phyloP scores from a whole-genome alignment of 2,888 invertebrate genomes.

The Eupithecia inturbata region DNA sequence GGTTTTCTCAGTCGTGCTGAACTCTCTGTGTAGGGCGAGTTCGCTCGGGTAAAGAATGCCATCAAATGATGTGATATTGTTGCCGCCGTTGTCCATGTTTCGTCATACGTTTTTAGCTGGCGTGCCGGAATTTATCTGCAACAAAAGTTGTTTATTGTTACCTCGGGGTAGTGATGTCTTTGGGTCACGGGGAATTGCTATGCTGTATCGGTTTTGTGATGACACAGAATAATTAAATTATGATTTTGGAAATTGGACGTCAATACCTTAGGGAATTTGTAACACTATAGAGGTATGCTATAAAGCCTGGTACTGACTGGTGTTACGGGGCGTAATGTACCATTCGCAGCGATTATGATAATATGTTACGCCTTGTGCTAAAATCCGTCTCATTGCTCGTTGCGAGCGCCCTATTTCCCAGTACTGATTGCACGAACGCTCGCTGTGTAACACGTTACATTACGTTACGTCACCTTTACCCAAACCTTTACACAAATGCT shows the following conservation, averaged over 20 bases:
- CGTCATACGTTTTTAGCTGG: slow-evolving; percentile 67
- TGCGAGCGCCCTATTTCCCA: too few species aligned
- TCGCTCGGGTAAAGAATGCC: slow-evolving; percentile 58
- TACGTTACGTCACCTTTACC: too few species aligned
- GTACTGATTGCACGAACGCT: too few species aligned
- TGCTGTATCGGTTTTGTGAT: background rate
- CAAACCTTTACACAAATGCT: too few species aligned
- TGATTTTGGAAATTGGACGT: background rate
- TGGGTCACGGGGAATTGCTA: background rate
- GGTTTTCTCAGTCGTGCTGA: slow-evolving; percentile 51
- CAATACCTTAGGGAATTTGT: background rate
- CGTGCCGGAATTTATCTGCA: slow-evolving; percentile 58
- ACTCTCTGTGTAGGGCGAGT: slow-evolving; percentile 57
- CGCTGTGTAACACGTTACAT: too few species aligned
- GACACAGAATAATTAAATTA: background rate
- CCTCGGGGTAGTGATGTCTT: background rate
- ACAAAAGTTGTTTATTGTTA: slow-evolving; percentile 50
- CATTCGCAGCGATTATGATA: too few species aligned
- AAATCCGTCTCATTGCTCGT: too few species aligned
- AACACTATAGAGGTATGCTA: too few species aligned
- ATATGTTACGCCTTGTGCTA: too few species aligned
- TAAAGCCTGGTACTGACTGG: too few species aligned
- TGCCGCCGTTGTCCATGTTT: slow-evolving; percentile 78
- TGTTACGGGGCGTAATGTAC: too few species aligned
- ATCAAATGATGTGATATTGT: slow-evolving; percentile 79